Conservation (phyloP, 2,888 invertebrate species). For the Chrysotoxum bicinctum region DNA sequence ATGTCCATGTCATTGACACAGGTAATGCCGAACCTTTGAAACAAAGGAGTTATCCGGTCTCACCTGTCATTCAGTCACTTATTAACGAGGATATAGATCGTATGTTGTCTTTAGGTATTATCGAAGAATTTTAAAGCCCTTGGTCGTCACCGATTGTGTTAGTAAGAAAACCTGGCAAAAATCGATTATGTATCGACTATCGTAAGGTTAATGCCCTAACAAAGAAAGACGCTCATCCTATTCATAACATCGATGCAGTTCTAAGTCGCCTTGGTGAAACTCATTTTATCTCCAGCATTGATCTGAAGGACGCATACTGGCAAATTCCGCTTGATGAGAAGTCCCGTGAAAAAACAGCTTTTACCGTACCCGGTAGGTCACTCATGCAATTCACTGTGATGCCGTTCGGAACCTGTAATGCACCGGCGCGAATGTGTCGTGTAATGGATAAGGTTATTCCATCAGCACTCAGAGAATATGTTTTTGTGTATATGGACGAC, state of each 20-base stretch:
- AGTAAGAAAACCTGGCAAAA: too few relatives aligned
- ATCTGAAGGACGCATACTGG: conserved; percentile 55
- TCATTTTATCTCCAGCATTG: conserved; percentile 52
- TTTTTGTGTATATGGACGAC: conserved; percentile 65
- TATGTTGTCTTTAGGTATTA: conserved; percentile 75
- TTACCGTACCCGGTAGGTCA: conserved; percentile 69
- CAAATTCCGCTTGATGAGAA: conserved; percentile 28
- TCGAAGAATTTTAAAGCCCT: conserved; percentile 73
- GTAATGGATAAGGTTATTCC: conserved; percentile 59
- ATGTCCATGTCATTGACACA: conserved; percentile 47
- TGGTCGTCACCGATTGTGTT: conserved; percentile 66
- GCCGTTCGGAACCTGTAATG: conserved; percentile 62
- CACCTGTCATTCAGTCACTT: too few relatives aligned
- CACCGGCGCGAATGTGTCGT: conserved; percentile 49
- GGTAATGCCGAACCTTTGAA: conserved; percentile 47
- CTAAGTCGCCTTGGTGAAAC: conserved; percentile 59
- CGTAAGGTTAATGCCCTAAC: too few relatives aligned
- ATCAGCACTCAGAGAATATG: conserved; percentile 12
- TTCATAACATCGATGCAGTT: too few relatives aligned
- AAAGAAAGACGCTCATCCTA: too few relatives aligned
- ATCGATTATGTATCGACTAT: too few relatives aligned
- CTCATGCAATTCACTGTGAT: conserved; percentile 54
- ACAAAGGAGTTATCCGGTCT: conserved; percentile 17
- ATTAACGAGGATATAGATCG: conserved; percentile 74
- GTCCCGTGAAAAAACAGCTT: conserved; percentile 70